Evolutionary conservation across 2,797 vertebrate genomes (phyloP), one percentile per base, ranked within the genome.

Genomic region (Siniperca obscura): DNA sequence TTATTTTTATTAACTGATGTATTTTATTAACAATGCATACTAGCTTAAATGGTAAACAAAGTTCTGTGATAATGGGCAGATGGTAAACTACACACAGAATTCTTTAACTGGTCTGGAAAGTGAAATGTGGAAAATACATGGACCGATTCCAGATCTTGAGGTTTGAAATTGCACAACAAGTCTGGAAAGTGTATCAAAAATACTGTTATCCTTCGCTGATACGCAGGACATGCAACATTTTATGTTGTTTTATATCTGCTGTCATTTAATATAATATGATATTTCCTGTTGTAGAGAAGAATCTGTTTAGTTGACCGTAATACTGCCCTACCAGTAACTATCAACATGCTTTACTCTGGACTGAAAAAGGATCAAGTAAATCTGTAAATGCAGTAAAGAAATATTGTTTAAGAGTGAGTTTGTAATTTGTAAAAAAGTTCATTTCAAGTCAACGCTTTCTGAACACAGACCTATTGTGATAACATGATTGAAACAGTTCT

Each of bases 151-250:
- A 82, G 60, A 84, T 85, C 53, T 76, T 81, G 86, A 77, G 68
- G 84, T 80, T 86, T 76, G 67, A 72, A 74, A 42, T 44, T 25
- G 19, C n/a, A 66, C 74, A 71, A 27, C 30, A 75, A 38, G 73
- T 78, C 83, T 86, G 90, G 69, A 71, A 86, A 80, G 50, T 65
- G 44, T 12, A 86, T 86, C 69, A 78, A 57, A 72, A 77, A 53
- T 30, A 68, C n/a, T 74, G 27, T 76, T 73, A 50, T 68, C 46
- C 52, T 61, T 50, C 1, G 14, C 65, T 71, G 75, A 77, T 50
- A 30, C 73, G 56, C 13, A 64, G 62, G 42, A 74, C 57, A 78
- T 38, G 50, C 66, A 76, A 70, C 70, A 72, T 79, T 62, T 82
- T 46, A 65, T 82, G 14, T 55, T 70, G 56, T 74, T 85, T 75